phyloP scores from a whole-genome alignment of 2,113 vertebrate genomes.

The Lagenorhynchus albirostris region DNA sequence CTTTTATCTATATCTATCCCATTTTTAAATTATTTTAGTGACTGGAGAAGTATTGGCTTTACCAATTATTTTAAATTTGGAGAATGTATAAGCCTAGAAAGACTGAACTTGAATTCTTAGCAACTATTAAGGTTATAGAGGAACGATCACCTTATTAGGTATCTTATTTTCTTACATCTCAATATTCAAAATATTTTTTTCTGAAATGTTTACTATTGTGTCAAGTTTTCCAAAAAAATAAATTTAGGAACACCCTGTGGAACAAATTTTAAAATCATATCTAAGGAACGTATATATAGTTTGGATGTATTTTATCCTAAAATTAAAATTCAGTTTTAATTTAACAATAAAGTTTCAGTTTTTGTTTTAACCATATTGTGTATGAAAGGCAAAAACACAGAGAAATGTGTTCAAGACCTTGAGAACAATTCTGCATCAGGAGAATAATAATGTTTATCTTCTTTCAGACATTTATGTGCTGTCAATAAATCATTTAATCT shows the following conservation, averaged over 20 bases:
- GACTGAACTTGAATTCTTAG: background rate
- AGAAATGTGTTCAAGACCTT: background rate
- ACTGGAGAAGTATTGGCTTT: background rate
- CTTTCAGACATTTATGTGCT: slow-evolving; percentile 32
- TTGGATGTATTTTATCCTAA: background rate
- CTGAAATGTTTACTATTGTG: background rate
- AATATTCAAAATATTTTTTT: background rate
- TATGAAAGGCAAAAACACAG: slow-evolving; percentile 9
- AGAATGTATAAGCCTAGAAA: background rate
- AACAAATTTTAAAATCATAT: background rate
- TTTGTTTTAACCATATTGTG: background rate
- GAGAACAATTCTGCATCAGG: background rate
- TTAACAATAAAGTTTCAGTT: background rate
- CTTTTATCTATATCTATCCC: background rate
- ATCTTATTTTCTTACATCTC: background rate
- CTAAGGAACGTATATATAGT: background rate
- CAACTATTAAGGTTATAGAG: background rate
- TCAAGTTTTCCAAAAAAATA: background rate
- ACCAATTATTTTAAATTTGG: background rate
- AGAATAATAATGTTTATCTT: slow-evolving; percentile 55
- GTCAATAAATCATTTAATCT: slow-evolving; percentile 73
- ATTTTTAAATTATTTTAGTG: background rate
- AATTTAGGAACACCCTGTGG: no score
- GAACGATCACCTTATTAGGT: background rate
- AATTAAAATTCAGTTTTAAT: background rate